Percentiles rank a stretch among this genome's conserved stretches.
Evolutionary conservation across 2,797 vertebrate genomes (phyloP).

Genomic region (Gila robusta): DNA sequence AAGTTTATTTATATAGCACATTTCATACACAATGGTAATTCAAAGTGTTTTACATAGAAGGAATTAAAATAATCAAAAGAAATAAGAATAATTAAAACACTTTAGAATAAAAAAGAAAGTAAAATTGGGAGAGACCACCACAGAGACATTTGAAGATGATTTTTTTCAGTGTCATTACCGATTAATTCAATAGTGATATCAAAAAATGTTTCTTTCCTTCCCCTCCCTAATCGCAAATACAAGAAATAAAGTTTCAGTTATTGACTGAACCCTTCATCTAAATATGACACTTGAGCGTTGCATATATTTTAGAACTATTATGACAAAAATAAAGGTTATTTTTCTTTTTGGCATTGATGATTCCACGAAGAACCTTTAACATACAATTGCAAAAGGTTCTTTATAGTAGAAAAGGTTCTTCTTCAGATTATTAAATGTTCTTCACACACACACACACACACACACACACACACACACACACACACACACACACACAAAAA

Average conservation of each 20-base stretch:
- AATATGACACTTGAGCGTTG: background rate
- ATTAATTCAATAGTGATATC: background rate
- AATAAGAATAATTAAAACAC: too few species aligned
- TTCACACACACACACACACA: background rate
- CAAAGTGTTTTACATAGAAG: too few species aligned
- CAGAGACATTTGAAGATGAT: background rate
- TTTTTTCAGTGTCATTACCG: background rate
- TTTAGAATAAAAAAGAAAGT: too few species aligned
- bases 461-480: too few species aligned
- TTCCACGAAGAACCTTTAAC: background rate
- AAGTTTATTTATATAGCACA: too few species aligned
- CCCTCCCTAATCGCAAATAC: background rate
- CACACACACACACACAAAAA: background rate
- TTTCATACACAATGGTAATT: too few species aligned
- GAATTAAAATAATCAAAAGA: too few species aligned
- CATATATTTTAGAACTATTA: background rate
- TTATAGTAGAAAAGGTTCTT: too few species aligned
- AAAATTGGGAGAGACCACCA: background rate
- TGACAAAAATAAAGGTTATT: background rate
- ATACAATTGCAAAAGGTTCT: too few species aligned
- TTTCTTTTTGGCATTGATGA: background rate
- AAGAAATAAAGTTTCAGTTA: background rate
- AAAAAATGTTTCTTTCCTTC: too few species aligned
- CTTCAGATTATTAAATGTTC: too few species aligned
- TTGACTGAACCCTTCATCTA: background rate